phyloP scores from a whole-genome alignment of 2,797 vertebrate species.

The Gymnothorax reevesii region DNA sequence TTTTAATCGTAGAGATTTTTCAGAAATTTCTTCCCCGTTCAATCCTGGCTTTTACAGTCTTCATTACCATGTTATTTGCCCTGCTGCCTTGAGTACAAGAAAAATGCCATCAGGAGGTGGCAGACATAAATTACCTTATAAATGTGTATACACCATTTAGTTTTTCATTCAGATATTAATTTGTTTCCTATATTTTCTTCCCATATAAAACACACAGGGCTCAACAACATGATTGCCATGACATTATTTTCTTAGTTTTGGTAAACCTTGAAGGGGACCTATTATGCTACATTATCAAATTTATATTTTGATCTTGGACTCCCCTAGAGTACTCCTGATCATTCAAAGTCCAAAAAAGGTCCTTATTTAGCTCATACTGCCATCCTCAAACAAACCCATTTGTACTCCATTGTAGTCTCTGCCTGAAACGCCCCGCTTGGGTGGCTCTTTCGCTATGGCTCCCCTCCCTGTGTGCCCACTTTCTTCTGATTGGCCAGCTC shows the following conservation, averaged over 20 bases:
- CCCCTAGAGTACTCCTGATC: no score
- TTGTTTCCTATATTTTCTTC: not conserved
- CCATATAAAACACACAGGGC: not conserved
- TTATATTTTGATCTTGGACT: no score
- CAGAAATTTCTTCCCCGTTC: constrained; percentile 35
- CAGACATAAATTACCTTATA: not conserved
- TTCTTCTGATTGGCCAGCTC: no score
- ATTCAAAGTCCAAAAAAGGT: no score
- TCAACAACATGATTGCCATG: not conserved
- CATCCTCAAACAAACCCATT: no score
- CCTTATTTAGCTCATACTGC: no score
- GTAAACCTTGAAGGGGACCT: no score
- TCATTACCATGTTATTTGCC: constrained; percentile 34
- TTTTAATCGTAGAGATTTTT: constrained; percentile 39
- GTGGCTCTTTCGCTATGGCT: no score
- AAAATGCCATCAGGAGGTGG: constrained; percentile 19
- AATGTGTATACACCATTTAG: not conserved
- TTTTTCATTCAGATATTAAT: not conserved
- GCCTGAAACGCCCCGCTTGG: no score
- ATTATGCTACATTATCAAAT: no score
- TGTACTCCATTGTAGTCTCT: no score
- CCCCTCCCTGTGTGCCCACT: no score
- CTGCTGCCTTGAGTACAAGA: constrained; percentile 30
- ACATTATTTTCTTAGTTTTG: not conserved
- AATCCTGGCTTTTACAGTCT: constrained; percentile 30